Evolutionary conservation across 2,888 invertebrate genomes (phyloP), one percentile per base, ranked within the genome.

Genomic region (Neoscelio sp.): DNA sequence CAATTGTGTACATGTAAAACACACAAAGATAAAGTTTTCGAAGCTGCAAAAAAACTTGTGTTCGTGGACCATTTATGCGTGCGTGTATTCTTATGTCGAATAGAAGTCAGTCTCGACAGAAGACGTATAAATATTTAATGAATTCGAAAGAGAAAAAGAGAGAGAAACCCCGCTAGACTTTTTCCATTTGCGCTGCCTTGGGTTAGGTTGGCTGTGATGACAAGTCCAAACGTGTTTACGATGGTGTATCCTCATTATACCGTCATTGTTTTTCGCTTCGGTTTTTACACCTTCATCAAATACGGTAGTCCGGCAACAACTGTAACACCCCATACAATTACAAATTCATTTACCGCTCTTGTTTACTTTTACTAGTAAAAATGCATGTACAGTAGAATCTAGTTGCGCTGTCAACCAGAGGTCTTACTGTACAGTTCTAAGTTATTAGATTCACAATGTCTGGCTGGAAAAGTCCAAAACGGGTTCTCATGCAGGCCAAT

Each of bases 301-400:
- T 89, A 89, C 52, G 90, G 89, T 70, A 90, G 85, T 77, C 90
- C 89, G 82, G 89, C 89, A 82, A 89, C 87, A 87, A 90, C 90
- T 90, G 89, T 83, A 90, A 90, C 87, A 89, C 83, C 85, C 84
- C 82, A 52, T 71, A 48, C 26, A 48, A 54, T 73, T 64, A 58
- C 35, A 35, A 33, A n/a, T n/a, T n/a, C n/a, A n/a, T n/a, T n/a
- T n/a, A n/a, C n/a, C n/a, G n/a, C n/a, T n/a, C n/a, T n/a, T n/a
- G n/a, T n/a, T n/a, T n/a, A n/a, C n/a, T n/a, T n/a, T n/a, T n/a
- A n/a, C n/a, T n/a, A n/a, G n/a, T n/a, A n/a, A n/a, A n/a, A n/a
- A n/a, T n/a, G n/a, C n/a, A n/a, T n/a, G n/a, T n/a, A n/a, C n/a
- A n/a, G n/a, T n/a, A n/a, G n/a, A n/a, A n/a, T n/a, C n/a, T n/a